These are phyloP conservation scores for Periophthalmus magnuspinnatus DNA, from an alignment of 2,797 vertebrate species.

Conservation along the genomic window DNA sequence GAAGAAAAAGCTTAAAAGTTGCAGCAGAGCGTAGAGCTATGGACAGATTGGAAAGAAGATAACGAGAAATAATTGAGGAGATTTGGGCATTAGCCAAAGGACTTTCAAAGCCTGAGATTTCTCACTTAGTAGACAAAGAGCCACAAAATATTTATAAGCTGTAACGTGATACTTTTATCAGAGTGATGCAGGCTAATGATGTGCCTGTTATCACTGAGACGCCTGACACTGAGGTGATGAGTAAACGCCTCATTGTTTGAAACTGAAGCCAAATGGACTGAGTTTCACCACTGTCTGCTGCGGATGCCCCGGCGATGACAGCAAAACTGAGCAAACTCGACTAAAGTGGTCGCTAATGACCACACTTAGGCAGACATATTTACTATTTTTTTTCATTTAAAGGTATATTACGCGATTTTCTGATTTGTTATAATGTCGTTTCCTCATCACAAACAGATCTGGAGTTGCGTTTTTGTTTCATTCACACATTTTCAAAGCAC, in stretches of 20 bases:
- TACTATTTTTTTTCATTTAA: too few relatives aligned
- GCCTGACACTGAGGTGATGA: conserved; percentile 31
- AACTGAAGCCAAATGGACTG: conserved; percentile 33
- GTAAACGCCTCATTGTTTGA: conserved; percentile 29
- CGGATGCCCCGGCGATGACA: conserved; percentile 14
- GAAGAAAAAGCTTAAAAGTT: conserved; percentile 9
- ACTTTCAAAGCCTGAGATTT: conserved; percentile 21
- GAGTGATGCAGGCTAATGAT: conserved; percentile 26
- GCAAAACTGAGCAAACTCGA: background rate
- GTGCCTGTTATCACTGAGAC: conserved; percentile 30
- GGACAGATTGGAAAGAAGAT: background rate
- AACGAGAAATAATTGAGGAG: background rate
- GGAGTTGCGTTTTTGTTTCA: too few relatives aligned
- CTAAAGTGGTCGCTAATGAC: too few relatives aligned
- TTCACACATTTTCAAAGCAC: too few relatives aligned
- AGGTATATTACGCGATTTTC: too few relatives aligned
- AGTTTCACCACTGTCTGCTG: conserved; percentile 37
- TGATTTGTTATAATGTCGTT: too few relatives aligned
- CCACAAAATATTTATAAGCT: conserved; percentile 44
- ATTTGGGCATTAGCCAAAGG: background rate
- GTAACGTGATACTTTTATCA: conserved; percentile 41
- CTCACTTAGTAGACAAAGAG: conserved; percentile 22
- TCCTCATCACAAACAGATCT: too few relatives aligned
- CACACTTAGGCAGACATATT: too few relatives aligned
- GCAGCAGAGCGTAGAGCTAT: background rate